These are phyloP conservation scores for Protophormia terraenovae DNA, from an alignment of 2,888 invertebrate genomes.

Conservation along the genomic window DNA sequence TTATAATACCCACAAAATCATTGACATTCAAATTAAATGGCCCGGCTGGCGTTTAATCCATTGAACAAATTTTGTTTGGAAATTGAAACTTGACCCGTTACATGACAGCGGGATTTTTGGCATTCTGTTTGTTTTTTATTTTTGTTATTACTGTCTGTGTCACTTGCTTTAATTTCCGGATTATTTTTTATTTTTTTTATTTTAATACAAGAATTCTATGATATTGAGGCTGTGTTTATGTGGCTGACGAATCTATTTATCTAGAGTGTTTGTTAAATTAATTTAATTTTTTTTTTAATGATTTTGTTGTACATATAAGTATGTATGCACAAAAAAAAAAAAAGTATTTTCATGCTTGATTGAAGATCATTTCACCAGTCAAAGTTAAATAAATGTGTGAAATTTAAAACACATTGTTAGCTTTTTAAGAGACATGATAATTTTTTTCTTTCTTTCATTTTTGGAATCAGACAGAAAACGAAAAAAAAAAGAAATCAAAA, in stretches of 20 bases:
- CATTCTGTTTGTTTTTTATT: no score
- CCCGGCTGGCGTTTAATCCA: not conserved
- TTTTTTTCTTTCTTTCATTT: no score
- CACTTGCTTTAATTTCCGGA: constrained; percentile 43
- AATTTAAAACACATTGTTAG: constrained; percentile 32
- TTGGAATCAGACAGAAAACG: no score
- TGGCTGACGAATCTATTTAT: constrained; percentile 24
- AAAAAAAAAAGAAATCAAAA: constrained; percentile 3
- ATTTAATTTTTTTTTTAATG: constrained; percentile 57
- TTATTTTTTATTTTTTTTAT: not conserved
- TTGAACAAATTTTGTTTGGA: not conserved
- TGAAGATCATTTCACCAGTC: constrained; percentile 36
- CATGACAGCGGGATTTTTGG: constrained; percentile 31
- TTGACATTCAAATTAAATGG: constrained; percentile 58
- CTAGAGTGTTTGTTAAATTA: constrained; percentile 51
- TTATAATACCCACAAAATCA: constrained; percentile 37
- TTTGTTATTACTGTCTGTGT: constrained; percentile 6
- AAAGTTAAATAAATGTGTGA: constrained; percentile 43
- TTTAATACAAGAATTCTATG: not conserved
- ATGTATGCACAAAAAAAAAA: not conserved
- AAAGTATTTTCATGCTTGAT: constrained; percentile 59
- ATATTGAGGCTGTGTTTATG: not conserved
- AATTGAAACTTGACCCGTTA: constrained; percentile 36
- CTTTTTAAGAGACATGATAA: constrained; percentile 18
- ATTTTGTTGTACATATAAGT: constrained; percentile 50